Percentiles rank a stretch among this genome's conserved stretches.
phyloP scores from a whole-genome alignment of 2,113 vertebrate genomes.

The Paradoxurus hermaphroditus region DNA sequence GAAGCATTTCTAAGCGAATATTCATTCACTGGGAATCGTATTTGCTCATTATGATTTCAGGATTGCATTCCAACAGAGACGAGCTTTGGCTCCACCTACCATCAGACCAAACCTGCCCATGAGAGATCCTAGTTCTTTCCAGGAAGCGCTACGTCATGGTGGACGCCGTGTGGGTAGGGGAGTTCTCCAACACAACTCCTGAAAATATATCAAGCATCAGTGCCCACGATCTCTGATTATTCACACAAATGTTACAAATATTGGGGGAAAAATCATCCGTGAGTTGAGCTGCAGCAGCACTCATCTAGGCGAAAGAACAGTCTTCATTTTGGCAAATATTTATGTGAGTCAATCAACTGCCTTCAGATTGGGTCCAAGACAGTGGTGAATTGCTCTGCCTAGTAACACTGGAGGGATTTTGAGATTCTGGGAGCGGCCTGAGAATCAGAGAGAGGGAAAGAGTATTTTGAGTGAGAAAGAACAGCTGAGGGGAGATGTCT shows the following conservation, averaged over 20 bases:
- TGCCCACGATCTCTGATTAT: background rate
- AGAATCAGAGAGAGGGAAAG: background rate
- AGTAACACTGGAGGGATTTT: background rate
- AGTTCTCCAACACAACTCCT: background rate
- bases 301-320: background rate
- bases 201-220: background rate
- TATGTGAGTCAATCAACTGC: background rate
- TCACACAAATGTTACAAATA: background rate
- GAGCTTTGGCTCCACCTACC: background rate
- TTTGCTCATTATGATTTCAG: background rate
- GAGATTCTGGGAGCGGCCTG: background rate
- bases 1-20: slow-evolving; percentile 3
- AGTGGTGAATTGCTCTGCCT: background rate
- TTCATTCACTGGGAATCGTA: background rate
- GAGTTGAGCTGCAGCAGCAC: background rate
- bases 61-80: background rate
- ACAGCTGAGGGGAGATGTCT: background rate
- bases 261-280: background rate
- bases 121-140: background rate
- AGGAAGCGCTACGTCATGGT: background rate
- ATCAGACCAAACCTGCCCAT: background rate
- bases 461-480: background rate
- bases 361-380: background rate
- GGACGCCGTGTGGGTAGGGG: background rate
- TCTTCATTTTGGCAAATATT: background rate